These are phyloP conservation scores for Pachymerium ferrugineum DNA, from an alignment of 2,888 invertebrate species.

Conservation along the genomic window DNA sequence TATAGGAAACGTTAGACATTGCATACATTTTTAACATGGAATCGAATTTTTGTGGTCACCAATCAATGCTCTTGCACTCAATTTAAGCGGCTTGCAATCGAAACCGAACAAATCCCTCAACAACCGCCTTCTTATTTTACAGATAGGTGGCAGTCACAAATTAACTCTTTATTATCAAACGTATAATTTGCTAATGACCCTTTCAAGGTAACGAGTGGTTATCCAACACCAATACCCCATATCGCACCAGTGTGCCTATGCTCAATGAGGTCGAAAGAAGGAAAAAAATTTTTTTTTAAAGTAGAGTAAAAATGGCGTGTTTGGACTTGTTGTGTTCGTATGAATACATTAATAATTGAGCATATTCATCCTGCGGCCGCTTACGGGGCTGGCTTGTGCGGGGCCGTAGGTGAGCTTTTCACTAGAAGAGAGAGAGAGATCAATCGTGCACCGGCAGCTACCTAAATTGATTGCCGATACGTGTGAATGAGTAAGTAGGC, in stretches of 20 bases:
- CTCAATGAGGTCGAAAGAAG: no score
- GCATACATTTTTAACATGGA: background rate
- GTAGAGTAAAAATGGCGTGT: background rate
- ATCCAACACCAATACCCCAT: background rate
- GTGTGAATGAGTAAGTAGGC: constrained; percentile 25
- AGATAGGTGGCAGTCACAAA: constrained; percentile 5
- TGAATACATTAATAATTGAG: constrained; percentile 3
- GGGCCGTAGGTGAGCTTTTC: background rate
- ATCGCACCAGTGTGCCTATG: no score
- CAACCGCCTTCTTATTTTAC: background rate
- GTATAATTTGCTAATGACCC: constrained; percentile 3
- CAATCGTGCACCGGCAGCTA: constrained; percentile 23
- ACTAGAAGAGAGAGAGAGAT: background rate
- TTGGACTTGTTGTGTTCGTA: background rate
- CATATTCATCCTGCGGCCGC: background rate
- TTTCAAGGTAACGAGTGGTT: background rate
- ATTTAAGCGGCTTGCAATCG: background rate
- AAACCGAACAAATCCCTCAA: background rate
- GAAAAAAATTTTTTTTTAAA: no score
- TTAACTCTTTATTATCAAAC: constrained; percentile 6
- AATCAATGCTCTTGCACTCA: constrained; percentile 2
- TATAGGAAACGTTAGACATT: background rate
- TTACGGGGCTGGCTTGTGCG: background rate
- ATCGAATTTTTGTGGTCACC: background rate
- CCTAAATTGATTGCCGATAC: constrained; percentile 22